Evolutionary conservation across 2,113 vertebrate species (phyloP), one percentile per base, ranked within the genome.

Genomic region (Panthera leo): DNA sequence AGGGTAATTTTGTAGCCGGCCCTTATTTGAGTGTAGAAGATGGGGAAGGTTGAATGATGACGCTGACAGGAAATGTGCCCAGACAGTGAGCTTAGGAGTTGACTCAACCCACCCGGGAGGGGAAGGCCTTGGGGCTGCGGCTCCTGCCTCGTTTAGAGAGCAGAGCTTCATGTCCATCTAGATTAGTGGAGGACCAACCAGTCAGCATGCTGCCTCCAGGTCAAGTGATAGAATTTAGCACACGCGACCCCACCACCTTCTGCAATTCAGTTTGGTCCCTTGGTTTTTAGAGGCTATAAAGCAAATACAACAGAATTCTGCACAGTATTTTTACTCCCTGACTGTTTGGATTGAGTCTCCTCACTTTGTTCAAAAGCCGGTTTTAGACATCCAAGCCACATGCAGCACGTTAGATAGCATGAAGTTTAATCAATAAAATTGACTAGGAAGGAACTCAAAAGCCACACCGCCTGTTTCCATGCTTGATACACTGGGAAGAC

Each of bases 361-460:
- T 55, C 31, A 34, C 12, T 90, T 78, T 67, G 39, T 96, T 97
- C 90, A 94, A 83, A 85, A 97, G 70, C n/a, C 23, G 13, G 3
- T 90, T 98, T 96, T 90, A 96, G 75, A 92, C 7, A 45, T 45
- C 11, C 83, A 18, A 53, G 83, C n/a, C 95, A 51, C 65, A 95
- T 39, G 34, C 4, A 34, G 4, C 39, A 36, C 2, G 14, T 65
- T 98, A 89, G 80, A n/a, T 68, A 94, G 31, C 93, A 85, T 97
- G 90, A 98, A 34, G 36, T 96, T 95, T 90, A 89, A 93, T 98
- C 94, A 97, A 97, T 97, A 94, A 95, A 96, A 98, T 7, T 83
- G 89, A 96, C 31, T 93, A 82, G 78, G 45, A 76, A 96, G 96
- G 58, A 85, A 95, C 3, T 15, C 78, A 65, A 94, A 98, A 97